phyloP scores from a whole-genome alignment of 2,797 vertebrate genomes.

The Bradypus variegatus region DNA sequence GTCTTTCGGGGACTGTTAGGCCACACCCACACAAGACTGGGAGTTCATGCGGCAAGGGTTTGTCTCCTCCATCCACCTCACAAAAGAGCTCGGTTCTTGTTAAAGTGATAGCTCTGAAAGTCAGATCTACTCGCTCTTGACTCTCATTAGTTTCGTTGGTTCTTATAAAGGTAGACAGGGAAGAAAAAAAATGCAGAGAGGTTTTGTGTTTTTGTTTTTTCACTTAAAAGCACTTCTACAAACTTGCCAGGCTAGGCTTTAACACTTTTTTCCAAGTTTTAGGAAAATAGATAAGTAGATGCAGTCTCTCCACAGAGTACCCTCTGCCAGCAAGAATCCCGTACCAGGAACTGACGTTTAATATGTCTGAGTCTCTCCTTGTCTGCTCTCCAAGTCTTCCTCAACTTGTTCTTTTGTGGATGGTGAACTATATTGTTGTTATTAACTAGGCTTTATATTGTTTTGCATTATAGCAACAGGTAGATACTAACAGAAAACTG shows the following conservation, averaged over 20 bases:
- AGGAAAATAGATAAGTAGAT: not conserved
- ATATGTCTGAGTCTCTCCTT: not conserved
- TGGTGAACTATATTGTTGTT: not conserved
- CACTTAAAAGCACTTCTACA: not conserved
- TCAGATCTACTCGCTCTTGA: not conserved
- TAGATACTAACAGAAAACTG: conserved; percentile 16
- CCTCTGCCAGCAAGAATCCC: not conserved
- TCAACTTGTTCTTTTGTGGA: not conserved
- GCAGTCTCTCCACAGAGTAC: not conserved
- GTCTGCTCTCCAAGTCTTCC: not conserved
- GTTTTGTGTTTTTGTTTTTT: not conserved
- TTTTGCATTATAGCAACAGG: not conserved
- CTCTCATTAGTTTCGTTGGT: not conserved
- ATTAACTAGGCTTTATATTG: not conserved
- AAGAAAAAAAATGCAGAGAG: not conserved
- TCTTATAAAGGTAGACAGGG: not conserved
- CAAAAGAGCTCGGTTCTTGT: not conserved
- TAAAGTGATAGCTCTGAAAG: not conserved
- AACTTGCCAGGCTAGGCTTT: not conserved
- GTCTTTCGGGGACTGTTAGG: not conserved
- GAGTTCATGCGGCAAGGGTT: not conserved
- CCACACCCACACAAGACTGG: not conserved
- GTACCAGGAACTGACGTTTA: not conserved
- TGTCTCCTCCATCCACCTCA: not conserved
- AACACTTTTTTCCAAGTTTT: not conserved